Conservation (phyloP, 2,113 vertebrate genomes). For the Panthera tigris region DNA sequence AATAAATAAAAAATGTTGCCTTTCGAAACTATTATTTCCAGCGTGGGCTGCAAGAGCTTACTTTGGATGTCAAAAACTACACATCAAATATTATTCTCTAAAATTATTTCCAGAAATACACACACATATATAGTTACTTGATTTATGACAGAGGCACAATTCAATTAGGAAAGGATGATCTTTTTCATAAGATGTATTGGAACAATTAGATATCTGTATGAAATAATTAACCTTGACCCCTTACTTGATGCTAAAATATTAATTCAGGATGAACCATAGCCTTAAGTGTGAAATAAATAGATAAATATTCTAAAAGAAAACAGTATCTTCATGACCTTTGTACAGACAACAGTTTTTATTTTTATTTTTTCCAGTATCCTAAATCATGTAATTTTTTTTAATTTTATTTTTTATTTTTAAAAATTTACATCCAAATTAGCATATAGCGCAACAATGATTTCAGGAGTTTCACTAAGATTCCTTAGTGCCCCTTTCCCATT, state of each 20-base stretch:
- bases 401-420: no score
- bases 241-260: background rate
- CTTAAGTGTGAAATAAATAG: background rate
- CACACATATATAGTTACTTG: background rate
- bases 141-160: background rate
- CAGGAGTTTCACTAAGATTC: no score
- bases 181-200: constrained; percentile 1
- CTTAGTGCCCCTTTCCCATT: no score
- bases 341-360: background rate
- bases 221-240: background rate
- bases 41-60: background rate
- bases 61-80: background rate
- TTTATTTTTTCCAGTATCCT: no score
- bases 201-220: background rate
- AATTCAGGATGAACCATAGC: background rate
- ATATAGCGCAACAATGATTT: no score
- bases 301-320: constrained; percentile 40
- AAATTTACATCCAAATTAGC: no score
- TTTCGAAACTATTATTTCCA: background rate
- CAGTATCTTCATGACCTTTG: background rate
- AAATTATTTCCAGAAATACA: constrained; percentile 22
- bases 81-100: constrained; percentile 20
- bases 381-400: no score
- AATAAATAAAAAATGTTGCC: constrained; percentile 2
- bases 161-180: background rate